Evolutionary conservation across 1,140 invertebrate genomes (phyloP), one percentile per base, ranked within the genome.

Genomic region (Hydropsyche tenuis): DNA sequence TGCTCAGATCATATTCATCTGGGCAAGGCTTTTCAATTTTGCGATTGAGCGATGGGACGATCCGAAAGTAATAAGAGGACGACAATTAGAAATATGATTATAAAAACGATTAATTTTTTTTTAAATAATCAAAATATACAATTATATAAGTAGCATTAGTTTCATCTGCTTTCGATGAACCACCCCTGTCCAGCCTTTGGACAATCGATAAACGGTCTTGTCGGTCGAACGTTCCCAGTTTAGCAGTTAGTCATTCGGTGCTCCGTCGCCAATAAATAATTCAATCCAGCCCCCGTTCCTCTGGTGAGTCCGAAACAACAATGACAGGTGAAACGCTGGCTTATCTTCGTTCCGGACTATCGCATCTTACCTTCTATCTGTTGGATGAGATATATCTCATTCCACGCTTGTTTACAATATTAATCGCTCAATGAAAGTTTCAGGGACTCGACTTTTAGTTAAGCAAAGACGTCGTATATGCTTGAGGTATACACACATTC

Each of bases 241-340:
- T 73, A 65, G 42, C 71, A 75, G 74, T 75, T 73, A 73, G 71
- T 75, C 74, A 73, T 70, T 75, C 71, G 23, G 74, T 37, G 48
- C 30, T 64, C 71, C 70, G 71, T 72, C 71, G 48, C 53, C 68
- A 66, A 73, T 73, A 68, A 73, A 73, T 75, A 75, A 75, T 75
- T 75, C 71, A 73, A 42, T 27, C 69, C 23, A 16, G 1, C 53
- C 48, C 48, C 48, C 16, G 7, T 53, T 18, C 16, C 48, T 23
- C 22, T 6, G 3, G 30, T 9, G 30, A 37, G 30, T 37, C 27
- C 27, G 27, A 65, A 65, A 65, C 63, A 65, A 65, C 27, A 65
- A 20, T 65, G 63, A 65, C 63, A 65, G 63, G 25, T 65, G 25
- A 65, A 65, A 37, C 63, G 20, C 60, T 23, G 27, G 27, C 27